These are phyloP conservation scores for Sander vitreus DNA, from an alignment of 2,113 vertebrate genomes.

Conservation along the genomic window DNA sequence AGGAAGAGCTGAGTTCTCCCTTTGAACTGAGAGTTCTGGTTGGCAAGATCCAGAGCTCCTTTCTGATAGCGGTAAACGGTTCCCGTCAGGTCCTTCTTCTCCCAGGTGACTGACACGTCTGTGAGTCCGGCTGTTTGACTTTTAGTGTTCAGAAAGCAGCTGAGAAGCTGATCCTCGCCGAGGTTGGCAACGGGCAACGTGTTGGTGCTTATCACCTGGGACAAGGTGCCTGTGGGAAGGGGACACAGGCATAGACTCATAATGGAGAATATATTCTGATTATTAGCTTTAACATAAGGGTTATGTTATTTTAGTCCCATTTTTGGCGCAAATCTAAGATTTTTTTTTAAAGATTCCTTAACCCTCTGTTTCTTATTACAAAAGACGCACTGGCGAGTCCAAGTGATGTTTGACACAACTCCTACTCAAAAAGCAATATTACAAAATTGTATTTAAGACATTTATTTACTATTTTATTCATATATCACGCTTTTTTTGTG, in stretches of 20 bases:
- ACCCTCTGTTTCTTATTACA: no score
- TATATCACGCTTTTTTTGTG: no score
- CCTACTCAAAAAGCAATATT: no score
- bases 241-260: neutral
- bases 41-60: neutral
- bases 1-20: conserved; percentile 60
- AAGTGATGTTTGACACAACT: no score
- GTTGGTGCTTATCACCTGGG: conserved; percentile 32
- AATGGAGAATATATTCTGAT: neutral
- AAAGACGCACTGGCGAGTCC: no score
- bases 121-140: neutral
- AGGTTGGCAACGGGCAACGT: conserved; percentile 59
- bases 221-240: neutral
- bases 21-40: conserved; percentile 56
- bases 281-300: neutral
- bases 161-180: conserved; percentile 58
- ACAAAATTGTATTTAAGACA: no score
- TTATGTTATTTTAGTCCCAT: neutral
- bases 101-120: conserved; percentile 59
- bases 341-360: neutral
- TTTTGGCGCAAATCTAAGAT: neutral
- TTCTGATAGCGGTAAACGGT: conserved; percentile 51
- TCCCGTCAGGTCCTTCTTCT: conserved; percentile 12
- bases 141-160: conserved; percentile 48
- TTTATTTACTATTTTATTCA: no score